A percentile compares a stretch with the other conserved stretches of the same genome.
Evolutionary conservation across 92 coral and sea anemone species (phyloP).

Genomic region (Desmophyllum pertusum): DNA sequence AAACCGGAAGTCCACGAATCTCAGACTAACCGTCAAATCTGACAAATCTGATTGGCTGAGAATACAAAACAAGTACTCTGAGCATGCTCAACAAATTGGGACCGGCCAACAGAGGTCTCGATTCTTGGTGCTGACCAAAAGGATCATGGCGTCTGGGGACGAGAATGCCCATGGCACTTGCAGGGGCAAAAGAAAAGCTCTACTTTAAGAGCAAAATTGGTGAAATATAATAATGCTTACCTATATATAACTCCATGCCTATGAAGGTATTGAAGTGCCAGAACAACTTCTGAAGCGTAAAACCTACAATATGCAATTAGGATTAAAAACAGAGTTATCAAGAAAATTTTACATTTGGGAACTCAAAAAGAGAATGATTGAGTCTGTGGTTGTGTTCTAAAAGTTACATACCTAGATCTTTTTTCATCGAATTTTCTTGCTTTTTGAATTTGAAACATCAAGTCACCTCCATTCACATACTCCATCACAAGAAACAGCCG

Average conservation of each 20-base stretch:
- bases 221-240: conserved; percentile 41
- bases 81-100: too few species aligned
- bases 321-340: background rate
- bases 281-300: conserved; percentile 96
- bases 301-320: conserved; percentile 54
- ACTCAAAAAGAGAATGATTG: background rate
- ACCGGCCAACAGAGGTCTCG: too few species aligned
- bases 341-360: background rate
- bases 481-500: conserved; percentile 98
- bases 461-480: conserved; percentile 96
- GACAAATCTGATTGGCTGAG: too few species aligned
- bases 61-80: too few species aligned
- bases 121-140: too few species aligned
- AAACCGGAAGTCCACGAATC: too few species aligned
- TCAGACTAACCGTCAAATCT: too few species aligned
- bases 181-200: background rate
- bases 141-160: too few species aligned
- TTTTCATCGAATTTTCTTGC: conserved; percentile 96
- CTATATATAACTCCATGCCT: conserved; percentile 92
- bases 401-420: conserved; percentile 75
- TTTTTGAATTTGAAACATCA: conserved; percentile 98
- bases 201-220: background rate
- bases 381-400: background rate
- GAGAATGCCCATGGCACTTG: too few species aligned
- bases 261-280: conserved; percentile 91